phyloP scores from a whole-genome alignment of 1,140 invertebrate species.

The Leptopilina boulardi region DNA sequence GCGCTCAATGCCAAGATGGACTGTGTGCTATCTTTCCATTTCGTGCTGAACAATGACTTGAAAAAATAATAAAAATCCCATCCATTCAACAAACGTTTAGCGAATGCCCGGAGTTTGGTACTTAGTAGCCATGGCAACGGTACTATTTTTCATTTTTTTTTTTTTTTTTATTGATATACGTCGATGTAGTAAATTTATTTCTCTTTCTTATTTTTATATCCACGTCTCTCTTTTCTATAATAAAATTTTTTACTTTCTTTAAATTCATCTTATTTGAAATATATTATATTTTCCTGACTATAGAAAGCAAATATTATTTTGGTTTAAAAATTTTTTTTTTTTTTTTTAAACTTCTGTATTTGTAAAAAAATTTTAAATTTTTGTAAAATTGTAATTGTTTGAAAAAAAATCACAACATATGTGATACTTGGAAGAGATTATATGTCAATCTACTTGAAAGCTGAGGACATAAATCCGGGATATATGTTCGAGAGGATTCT shows the following conservation, averaged over 20 bases:
- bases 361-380: too few species aligned
- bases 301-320: too few species aligned
- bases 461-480: slow-evolving; percentile 2
- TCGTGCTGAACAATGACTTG: slow-evolving; percentile 22
- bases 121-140: slow-evolving; percentile 33
- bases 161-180: neutral
- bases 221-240: neutral
- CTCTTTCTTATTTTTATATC: neutral
- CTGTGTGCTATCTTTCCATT: slow-evolving; percentile 11
- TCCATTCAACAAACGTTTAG: neutral
- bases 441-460: neutral
- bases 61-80: slow-evolving; percentile 32
- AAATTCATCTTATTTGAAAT: neutral
- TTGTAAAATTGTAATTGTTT: too few species aligned
- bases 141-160: slow-evolving; percentile 35
- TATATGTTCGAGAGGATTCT: slow-evolving; percentile 18
- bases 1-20: neutral
- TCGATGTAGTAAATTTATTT: slow-evolving; percentile 10
- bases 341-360: too few species aligned
- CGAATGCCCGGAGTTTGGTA: slow-evolving; percentile 12
- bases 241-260: too few species aligned
- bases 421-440: neutral
- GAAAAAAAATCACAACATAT: too few species aligned
- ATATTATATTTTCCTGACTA: too few species aligned
- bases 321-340: too few species aligned